Conservation (phyloP, 1,140 invertebrate species). For the Drosophila novamexicana region DNA sequence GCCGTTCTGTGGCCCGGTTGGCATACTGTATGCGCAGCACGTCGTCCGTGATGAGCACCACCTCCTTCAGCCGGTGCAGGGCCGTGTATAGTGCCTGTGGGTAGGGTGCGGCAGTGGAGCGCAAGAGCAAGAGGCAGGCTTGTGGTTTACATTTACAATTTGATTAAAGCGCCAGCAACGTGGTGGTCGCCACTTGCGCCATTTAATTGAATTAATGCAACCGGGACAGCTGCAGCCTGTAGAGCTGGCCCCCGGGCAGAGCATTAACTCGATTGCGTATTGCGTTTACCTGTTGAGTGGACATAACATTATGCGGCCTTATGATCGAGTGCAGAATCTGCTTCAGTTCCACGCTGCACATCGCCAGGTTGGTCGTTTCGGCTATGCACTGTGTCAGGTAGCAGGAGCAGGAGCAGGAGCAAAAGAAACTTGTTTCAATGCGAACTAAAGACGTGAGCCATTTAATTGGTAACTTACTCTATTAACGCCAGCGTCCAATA, state of each 20-base stretch:
- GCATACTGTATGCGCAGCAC: slow-evolving; percentile 90
- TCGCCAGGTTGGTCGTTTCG: slow-evolving; percentile 88
- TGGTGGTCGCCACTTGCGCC: slow-evolving; percentile 87
- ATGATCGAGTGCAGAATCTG: slow-evolving; percentile 89
- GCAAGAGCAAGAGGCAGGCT: neutral
- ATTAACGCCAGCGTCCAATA: slow-evolving; percentile 89
- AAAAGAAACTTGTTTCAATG: slow-evolving; percentile 6
- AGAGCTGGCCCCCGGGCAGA: slow-evolving; percentile 36
- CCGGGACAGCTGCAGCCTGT: slow-evolving; percentile 18
- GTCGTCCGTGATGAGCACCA: slow-evolving; percentile 94
- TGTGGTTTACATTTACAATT: slow-evolving; percentile 59
- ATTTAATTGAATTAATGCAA: slow-evolving; percentile 86
- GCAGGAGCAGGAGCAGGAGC: too few relatives aligned
- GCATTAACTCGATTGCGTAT: slow-evolving; percentile 51
- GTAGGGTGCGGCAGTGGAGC: neutral
- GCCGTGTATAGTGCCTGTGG: slow-evolving; percentile 92
- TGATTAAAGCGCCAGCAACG: slow-evolving; percentile 77
- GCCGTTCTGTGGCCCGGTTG: slow-evolving; percentile 78
- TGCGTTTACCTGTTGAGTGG: slow-evolving; percentile 81
- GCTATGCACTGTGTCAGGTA: slow-evolving; percentile 87
- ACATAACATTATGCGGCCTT: slow-evolving; percentile 85
- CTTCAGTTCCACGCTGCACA: slow-evolving; percentile 90
- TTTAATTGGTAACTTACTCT: slow-evolving; percentile 86
- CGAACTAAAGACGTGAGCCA: neutral
- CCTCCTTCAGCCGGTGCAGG: slow-evolving; percentile 92